These are phyloP conservation scores for Zelostemma sp. DNA, from an alignment of 1,140 invertebrate genomes.

Conservation along the genomic window DNA sequence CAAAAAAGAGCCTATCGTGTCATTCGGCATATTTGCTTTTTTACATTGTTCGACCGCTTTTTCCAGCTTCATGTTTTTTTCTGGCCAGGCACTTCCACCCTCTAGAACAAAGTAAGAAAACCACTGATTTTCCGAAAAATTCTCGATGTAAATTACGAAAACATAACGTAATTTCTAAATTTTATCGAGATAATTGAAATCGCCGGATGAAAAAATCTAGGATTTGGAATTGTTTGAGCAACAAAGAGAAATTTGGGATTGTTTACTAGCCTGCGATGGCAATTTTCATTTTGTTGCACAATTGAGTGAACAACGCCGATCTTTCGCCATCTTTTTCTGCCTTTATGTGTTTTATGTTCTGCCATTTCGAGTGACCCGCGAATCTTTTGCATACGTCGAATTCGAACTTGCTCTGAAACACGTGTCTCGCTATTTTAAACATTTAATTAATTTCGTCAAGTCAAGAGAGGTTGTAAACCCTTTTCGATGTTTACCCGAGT, in stretches of 20 bases:
- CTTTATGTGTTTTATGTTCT: conserved; percentile 79
- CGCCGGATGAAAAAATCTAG: too few species aligned
- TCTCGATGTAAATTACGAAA: conserved; percentile 13
- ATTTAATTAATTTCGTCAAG: too few species aligned
- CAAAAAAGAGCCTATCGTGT: conserved; percentile 73
- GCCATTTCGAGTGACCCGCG: conserved; percentile 82
- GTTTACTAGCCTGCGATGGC: conserved; percentile 70
- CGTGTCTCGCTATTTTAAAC: conserved; percentile 13
- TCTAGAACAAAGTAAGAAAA: too few species aligned
- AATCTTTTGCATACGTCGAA: conserved; percentile 54
- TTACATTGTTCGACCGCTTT: conserved; percentile 73
- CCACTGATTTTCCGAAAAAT: too few species aligned
- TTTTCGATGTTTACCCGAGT: too few species aligned
- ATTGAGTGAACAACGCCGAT: conserved; percentile 62
- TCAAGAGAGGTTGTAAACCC: too few species aligned
- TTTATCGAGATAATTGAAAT: too few species aligned
- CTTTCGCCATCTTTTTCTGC: conserved; percentile 73
- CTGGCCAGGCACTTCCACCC: conserved; percentile 71
- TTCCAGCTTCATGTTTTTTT: conserved; percentile 71
- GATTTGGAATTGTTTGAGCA: conserved; percentile 11
- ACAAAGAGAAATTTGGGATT: conserved; percentile 6
- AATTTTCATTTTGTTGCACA: conserved; percentile 70
- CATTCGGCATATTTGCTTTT: conserved; percentile 73
- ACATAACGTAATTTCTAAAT: too few species aligned
- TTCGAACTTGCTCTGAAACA: not conserved